phyloP scores from a whole-genome alignment of 2,888 invertebrate species.

The Perithous albicinctus region DNA sequence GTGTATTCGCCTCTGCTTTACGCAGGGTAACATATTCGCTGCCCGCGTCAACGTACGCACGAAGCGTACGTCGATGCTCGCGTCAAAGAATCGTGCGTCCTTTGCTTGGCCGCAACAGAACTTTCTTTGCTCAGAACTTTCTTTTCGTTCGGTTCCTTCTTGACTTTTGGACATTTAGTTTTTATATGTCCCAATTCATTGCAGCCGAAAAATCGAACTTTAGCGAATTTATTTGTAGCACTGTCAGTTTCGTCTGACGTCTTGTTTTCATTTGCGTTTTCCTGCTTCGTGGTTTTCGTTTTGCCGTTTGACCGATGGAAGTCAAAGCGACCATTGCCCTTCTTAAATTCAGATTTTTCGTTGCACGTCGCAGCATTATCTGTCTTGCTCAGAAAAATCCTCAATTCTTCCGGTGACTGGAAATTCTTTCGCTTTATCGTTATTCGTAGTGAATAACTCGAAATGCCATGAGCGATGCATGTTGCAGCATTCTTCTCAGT shows the following conservation, averaged over 20 bases:
- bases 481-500: slow-evolving; percentile 37
- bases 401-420: slow-evolving; percentile 47
- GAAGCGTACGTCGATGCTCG: neutral
- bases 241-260: slow-evolving; percentile 23
- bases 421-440: slow-evolving; percentile 40
- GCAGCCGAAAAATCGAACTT: slow-evolving; percentile 22
- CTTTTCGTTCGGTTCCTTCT: neutral
- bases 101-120: neutral
- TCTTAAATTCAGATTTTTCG: slow-evolving; percentile 1
- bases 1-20: slow-evolving; percentile 37
- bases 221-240: slow-evolving; percentile 17
- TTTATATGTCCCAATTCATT: slow-evolving; percentile 34
- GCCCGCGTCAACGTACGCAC: slow-evolving; percentile 40
- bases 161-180: slow-evolving; percentile 24
- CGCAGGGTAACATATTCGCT: slow-evolving; percentile 46
- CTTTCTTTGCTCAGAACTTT: slow-evolving; percentile 36
- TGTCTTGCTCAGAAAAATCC: slow-evolving; percentile 43
- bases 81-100: slow-evolving; percentile 7
- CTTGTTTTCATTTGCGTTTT: neutral
- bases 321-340: neutral
- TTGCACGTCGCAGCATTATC: neutral
- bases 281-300: neutral
- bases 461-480: slow-evolving; percentile 54
- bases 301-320: neutral
- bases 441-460: slow-evolving; percentile 29